Evolutionary conservation across 2,797 vertebrate genomes (phyloP).

Genomic region (Acipenser oxyrinchus): DNA sequence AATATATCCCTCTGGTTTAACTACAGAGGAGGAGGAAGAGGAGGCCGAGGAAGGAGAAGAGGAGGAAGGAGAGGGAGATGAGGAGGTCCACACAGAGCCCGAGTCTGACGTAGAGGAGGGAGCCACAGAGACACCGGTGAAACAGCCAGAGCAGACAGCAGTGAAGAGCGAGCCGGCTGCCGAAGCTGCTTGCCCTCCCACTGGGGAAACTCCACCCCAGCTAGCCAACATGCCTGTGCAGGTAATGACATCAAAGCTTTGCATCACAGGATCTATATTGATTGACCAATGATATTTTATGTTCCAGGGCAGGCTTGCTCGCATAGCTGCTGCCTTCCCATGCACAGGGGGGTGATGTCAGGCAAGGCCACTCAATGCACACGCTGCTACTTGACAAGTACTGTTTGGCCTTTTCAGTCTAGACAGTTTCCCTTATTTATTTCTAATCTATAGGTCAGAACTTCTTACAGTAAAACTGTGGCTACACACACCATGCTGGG

Average conservation of each 20-base stretch:
- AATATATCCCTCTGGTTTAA: neutral
- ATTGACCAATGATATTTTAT: neutral
- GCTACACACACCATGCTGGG: no score
- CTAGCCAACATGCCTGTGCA: neutral
- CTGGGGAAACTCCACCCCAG: neutral
- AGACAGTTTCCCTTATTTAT: no score
- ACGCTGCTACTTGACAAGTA: no score
- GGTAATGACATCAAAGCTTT: neutral
- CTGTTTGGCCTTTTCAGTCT: no score
- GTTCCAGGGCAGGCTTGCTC: neutral
- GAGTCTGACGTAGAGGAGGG: neutral
- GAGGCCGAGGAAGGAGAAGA: neutral
- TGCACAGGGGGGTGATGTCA: no score
- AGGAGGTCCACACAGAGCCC: neutral
- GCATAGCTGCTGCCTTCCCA: no score
- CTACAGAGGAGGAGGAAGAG: neutral
- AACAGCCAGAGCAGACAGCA: neutral
- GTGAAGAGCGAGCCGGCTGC: conserved; percentile 13
- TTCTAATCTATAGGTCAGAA: no score
- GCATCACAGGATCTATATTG: neutral
- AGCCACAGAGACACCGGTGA: neutral
- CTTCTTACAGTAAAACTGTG: no score
- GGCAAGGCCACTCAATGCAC: no score
- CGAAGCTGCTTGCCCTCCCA: neutral
- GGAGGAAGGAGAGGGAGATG: neutral